Evolutionary conservation across 2,797 vertebrate genomes (phyloP), one percentile per base, ranked within the genome.

Genomic region (Liparis tanakae): DNA sequence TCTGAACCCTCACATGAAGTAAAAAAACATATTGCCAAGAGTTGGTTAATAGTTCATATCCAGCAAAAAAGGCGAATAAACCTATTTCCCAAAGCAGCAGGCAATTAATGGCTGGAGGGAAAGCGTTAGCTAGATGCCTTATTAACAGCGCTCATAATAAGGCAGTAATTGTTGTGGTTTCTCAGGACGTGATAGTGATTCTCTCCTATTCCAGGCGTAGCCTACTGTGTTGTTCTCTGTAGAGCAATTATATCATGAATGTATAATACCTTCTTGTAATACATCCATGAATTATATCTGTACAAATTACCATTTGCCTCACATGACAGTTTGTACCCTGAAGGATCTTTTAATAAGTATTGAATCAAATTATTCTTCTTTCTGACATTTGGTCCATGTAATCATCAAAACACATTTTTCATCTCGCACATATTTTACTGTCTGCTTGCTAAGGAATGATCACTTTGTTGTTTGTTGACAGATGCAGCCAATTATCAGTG

Each of bases 401-500:
- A 10, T 73, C 51, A 76, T 57, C 59, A 2, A 30, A 30, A 30
- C 25, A 51, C 64, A 22, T 71, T 33, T 12, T 17, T 57, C n/a
- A 4, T 56, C 72, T 76, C 43, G 33, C 30, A 13, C 22, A 6
- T 56, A 57, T 85, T 72, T 76, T 56, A 22, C 73, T 54, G 60
- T 75, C 48, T 51, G 56, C 46, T 54, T 70, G 61, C 51, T 3
- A 76, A 46, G 76, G 82, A 79, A 83, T 56, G 66, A 80, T 66
- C 46, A 3, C 73, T 67, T 71, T 63, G 48, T 66, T 67, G 62
- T 80, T 66, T 71, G 69, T 70, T 80, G 84, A 85, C 85, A 89
- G 79, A 77, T 71, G 78, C 67, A 78, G 53, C 65, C 71, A 83
- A 81, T 91, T 86, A 88, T 70, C 67, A 74, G 58, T 74, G 50